Conservation (phyloP, 2,797 vertebrate genomes). For the Enteromius paludinosus region DNA sequence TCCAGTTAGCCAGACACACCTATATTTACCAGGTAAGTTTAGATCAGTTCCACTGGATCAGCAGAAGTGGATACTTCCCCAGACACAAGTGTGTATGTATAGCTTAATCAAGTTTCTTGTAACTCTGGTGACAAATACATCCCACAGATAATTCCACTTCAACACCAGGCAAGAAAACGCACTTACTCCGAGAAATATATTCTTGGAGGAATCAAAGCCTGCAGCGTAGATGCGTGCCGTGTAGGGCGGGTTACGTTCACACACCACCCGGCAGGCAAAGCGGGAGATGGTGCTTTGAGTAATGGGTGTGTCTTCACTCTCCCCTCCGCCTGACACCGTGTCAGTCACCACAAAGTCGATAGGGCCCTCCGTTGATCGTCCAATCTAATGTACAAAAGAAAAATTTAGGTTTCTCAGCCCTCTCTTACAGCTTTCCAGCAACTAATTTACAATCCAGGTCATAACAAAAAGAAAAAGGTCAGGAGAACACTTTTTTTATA, state of each 20-base stretch:
- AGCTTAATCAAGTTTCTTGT: conserved; percentile 33
- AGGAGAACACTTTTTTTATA: background rate
- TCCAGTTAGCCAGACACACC: conserved; percentile 24
- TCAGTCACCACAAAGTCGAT: conserved; percentile 99
- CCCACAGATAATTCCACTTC: background rate
- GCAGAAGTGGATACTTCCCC: conserved; percentile 53
- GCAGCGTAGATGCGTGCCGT: conserved; percentile 96
- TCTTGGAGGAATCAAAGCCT: conserved; percentile 98
- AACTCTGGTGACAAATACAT: conserved; percentile 29
- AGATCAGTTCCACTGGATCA: conserved; percentile 41
- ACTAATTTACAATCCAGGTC: too few relatives aligned
- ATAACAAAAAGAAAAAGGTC: background rate
- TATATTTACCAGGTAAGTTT: conserved; percentile 56
- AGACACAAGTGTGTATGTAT: conserved; percentile 24
- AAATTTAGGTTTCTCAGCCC: background rate
- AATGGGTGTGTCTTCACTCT: conserved; percentile 90
- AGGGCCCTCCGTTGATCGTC: conserved; percentile 95
- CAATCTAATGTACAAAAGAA: conserved; percentile 83
- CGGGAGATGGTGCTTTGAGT: conserved; percentile 98
- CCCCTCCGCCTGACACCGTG: conserved; percentile 91
- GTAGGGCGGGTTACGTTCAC: conserved; percentile 89
- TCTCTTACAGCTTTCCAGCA: background rate
- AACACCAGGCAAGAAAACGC: conserved; percentile 1
- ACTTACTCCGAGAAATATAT: conserved; percentile 98
- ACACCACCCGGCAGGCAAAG: conserved; percentile 96